Base-by-base conservation (phyloP, 2,888 invertebrate genomes). In the Dicycla oo region DNA sequence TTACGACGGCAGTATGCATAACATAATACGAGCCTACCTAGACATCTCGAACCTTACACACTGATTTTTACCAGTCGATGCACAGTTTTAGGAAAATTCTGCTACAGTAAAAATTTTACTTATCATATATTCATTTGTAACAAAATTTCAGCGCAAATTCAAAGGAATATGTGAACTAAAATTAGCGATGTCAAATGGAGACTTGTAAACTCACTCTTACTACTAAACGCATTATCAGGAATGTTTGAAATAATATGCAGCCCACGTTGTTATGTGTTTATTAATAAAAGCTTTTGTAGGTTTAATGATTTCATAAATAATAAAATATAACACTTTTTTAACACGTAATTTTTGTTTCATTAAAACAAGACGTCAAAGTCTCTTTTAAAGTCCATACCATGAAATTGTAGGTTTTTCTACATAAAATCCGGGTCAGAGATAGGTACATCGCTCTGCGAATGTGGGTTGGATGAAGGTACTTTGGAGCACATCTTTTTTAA, bases 1-100 rank as follows among this genome's bases (percentile, higher is more conserved):
- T n/a, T n/a, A n/a, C n/a, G n/a, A n/a, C n/a, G n/a, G n/a, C n/a
- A n/a, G n/a, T n/a, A n/a, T 64, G 60, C 64, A 61, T 38, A 64
- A 54, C 43, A 54, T 49, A 68, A 43, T 34, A 34, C 4, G 34
- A 34, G 4, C 61, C 11, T 38, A 43, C 60, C 69, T 69, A 49
- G 43, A 60, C 63, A 43, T 69, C 20, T 40, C 8, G 13, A 54
- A 26, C n/a, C 15, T 49, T 49, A 1, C 47, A 68, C 53, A 49
- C 47, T 43, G 43, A 66, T 34, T 34, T 23, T 5, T 47, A 23
- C 49, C n/a, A 15, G 26, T 3, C n/a, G 6, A 45, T 13, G 30
- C 23, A 18, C 30, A 20, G 2, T 57, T 49, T 49, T 7, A 18
- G 2, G 5, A n/a, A 47, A 56, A 20, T 18, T 23, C n/a, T 45